These are phyloP conservation scores for Plagodis dolabraria DNA, from an alignment of 2,888 invertebrate species.

Conservation along the genomic window DNA sequence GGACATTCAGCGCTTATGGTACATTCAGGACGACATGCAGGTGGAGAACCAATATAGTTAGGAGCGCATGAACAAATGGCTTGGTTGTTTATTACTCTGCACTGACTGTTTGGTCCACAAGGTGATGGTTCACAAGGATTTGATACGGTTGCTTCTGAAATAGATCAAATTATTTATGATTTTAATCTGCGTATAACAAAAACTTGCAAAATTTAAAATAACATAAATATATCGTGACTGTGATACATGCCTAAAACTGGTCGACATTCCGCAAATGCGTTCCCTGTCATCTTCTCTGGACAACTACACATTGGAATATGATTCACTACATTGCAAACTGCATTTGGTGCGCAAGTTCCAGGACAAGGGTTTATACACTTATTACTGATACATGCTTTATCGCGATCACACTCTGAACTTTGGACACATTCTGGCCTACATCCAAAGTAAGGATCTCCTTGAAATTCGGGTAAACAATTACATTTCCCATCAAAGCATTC, in stretches of 20 bases:
- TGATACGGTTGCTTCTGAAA: slow-evolving; percentile 78
- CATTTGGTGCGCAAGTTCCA: slow-evolving; percentile 90
- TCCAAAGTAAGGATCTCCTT: slow-evolving; percentile 90
- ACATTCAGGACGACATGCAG: slow-evolving; percentile 90
- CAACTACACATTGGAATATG: slow-evolving; percentile 87
- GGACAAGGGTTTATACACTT: slow-evolving; percentile 92
- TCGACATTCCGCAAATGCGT: slow-evolving; percentile 88
- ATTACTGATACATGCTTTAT: slow-evolving; percentile 88
- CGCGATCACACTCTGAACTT: slow-evolving; percentile 89
- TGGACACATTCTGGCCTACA: slow-evolving; percentile 93
- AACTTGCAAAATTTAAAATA: neutral
- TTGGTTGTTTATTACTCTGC: slow-evolving; percentile 86
- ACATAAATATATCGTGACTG: slow-evolving; percentile 1
- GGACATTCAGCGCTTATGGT: slow-evolving; percentile 89
- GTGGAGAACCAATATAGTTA: slow-evolving; percentile 87
- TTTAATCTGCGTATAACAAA: no score
- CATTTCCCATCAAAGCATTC: slow-evolving; percentile 88
- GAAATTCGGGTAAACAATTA: slow-evolving; percentile 89
- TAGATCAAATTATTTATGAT: neutral
- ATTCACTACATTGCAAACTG: slow-evolving; percentile 88
- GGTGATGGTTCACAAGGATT: slow-evolving; percentile 87
- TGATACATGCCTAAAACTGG: slow-evolving; percentile 76
- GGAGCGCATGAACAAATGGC: slow-evolving; percentile 89
- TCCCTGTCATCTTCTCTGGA: slow-evolving; percentile 87
- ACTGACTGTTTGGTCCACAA: slow-evolving; percentile 87